A percentile compares a stretch with the other conserved stretches of the same genome.
phyloP scores from a whole-genome alignment of 2,797 vertebrate genomes.

The Karalla daura region DNA sequence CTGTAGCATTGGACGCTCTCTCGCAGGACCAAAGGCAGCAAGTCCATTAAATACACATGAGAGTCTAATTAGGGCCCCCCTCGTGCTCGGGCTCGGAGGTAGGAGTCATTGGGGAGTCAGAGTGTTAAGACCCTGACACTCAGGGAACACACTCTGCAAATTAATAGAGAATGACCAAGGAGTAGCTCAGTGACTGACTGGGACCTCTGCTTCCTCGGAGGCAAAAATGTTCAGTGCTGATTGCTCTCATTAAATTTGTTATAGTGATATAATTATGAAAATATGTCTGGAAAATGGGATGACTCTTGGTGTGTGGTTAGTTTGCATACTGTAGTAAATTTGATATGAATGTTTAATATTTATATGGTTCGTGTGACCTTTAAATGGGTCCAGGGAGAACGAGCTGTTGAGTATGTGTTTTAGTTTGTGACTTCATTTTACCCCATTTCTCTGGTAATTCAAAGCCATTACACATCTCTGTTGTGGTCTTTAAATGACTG shows the following conservation, averaged over 20 bases:
- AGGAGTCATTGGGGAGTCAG: constrained; percentile 68
- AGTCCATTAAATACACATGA: constrained; percentile 83
- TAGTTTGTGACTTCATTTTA: constrained; percentile 46
- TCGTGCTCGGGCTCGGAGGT: constrained; percentile 57
- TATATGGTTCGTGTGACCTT: constrained; percentile 64
- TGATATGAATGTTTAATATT: constrained; percentile 72
- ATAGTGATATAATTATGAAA: constrained; percentile 71
- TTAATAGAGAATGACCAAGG: constrained; percentile 76
- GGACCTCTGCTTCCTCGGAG: constrained; percentile 73
- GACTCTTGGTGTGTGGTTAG: constrained; percentile 68
- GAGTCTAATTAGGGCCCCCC: constrained; percentile 79
- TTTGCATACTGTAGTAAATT: constrained; percentile 61
- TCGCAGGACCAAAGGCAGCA: constrained; percentile 64
- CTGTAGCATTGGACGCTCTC: constrained; percentile 48
- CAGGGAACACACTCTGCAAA: constrained; percentile 68
- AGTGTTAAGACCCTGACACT: constrained; percentile 68
- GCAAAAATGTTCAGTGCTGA: constrained; percentile 69
- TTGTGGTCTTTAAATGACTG: constrained; percentile 42
- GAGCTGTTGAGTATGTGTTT: constrained; percentile 48
- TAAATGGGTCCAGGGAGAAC: constrained; percentile 45
- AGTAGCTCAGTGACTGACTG: constrained; percentile 67
- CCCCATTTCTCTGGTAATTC: constrained; percentile 34
- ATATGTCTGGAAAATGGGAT: constrained; percentile 53
- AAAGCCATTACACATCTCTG: constrained; percentile 38
- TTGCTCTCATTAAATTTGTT: constrained; percentile 76